Evolutionary conservation across 2,113 vertebrate genomes (phyloP).

Genomic region (Sinocyclocheilus anshuiensis): DNA sequence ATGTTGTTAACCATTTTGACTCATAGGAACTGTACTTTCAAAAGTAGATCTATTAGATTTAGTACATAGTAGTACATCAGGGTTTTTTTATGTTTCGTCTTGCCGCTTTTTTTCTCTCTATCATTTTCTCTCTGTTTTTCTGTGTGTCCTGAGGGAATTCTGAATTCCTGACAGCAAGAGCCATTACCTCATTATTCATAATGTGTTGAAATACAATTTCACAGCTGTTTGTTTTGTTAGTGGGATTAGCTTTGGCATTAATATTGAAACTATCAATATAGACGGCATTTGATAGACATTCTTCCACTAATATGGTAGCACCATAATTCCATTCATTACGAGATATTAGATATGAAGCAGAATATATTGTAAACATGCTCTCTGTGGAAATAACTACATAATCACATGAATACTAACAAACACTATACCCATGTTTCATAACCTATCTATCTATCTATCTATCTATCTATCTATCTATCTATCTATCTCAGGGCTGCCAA

Average conservation of each 20-base stretch:
- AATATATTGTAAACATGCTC: too few species aligned
- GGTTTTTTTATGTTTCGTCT: conserved; percentile 48
- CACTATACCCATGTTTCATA: not conserved
- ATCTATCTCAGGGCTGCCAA: too few species aligned
- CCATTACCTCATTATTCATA: conserved; percentile 36
- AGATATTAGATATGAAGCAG: too few species aligned
- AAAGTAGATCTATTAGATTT: conserved; percentile 55
- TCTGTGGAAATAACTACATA: not conserved
- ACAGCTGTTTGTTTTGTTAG: conserved; percentile 26
- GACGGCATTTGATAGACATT: not conserved
- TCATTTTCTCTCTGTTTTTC: not conserved
- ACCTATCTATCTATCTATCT: not conserved
- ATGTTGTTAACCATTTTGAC: not conserved
- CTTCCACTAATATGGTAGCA: not conserved
- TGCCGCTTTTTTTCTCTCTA: conserved; percentile 53
- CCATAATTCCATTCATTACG: not conserved
- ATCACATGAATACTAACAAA: not conserved
- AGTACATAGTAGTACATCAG: not conserved
- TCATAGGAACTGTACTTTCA: not conserved
- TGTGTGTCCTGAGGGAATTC: not conserved
- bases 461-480: too few species aligned
- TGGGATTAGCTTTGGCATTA: conserved; percentile 24
- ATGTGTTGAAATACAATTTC: conserved; percentile 30
- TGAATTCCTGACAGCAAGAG: conserved; percentile 26
- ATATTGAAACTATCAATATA: not conserved